phyloP scores from a whole-genome alignment of 1,140 invertebrate species.

The Anadara kagoshimensis region DNA sequence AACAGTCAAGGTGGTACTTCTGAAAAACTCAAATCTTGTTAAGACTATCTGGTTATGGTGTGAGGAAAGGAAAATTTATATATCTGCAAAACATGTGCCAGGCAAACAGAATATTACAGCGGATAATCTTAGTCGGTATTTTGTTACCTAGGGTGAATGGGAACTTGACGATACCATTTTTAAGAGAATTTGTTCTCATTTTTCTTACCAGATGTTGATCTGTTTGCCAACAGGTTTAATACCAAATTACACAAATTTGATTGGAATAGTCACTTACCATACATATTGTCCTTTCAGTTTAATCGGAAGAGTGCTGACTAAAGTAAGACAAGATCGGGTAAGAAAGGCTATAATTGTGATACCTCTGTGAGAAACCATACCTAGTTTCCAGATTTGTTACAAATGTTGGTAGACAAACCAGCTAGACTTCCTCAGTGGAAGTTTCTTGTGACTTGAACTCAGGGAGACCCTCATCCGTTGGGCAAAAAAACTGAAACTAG shows the following conservation, averaged over 20 bases:
- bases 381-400: constrained; percentile 21
- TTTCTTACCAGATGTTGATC: constrained; percentile 16
- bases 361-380: constrained; percentile 18
- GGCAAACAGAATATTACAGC: constrained; percentile 22
- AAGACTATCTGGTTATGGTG: constrained; percentile 34
- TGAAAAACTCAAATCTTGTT: constrained; percentile 10
- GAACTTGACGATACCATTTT: constrained; percentile 19
- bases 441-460: too few relatives aligned
- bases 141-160: constrained; percentile 26
- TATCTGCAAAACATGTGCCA: constrained; percentile 18
- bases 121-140: constrained; percentile 22
- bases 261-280: constrained; percentile 9
- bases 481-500: neutral
- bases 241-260: neutral
- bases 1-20: constrained; percentile 31
- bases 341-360: constrained; percentile 19
- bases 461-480: neutral
- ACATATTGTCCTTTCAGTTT: constrained; percentile 19
- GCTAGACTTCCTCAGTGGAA: too few relatives aligned
- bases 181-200: constrained; percentile 16
- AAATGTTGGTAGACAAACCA: constrained; percentile 17
- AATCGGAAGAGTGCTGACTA: constrained; percentile 13
- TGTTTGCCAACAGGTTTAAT: constrained; percentile 33
- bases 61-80: constrained; percentile 25
- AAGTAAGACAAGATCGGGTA: constrained; percentile 7